Evolutionary conservation across 1,140 invertebrate genomes (phyloP), one percentile per base, ranked within the genome.

Genomic region (Pemphigus obesinymphae): DNA sequence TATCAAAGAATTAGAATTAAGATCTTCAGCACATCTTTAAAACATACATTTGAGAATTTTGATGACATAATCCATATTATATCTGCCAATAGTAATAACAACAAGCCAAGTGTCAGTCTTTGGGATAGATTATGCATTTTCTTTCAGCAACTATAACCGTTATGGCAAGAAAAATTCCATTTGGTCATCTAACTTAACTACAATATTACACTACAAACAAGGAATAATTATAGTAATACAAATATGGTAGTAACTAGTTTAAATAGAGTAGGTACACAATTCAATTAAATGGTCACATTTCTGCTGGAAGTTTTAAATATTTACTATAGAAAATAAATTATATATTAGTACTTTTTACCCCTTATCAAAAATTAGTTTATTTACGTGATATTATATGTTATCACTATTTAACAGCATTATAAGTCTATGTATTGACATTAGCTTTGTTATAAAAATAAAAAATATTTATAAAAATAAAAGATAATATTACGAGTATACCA

Each of bases 21-120:
- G 13, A 11, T 29, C 17, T 31, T 23, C 23, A 68, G 23, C 13
- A 31, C 10, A 29, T 73, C 29, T 31, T 58, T 15, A 58, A 1
- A 78, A 58, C 73, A 37, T 80, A 80, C 76, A 11, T 80, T 63
- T 17, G 26, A 29, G 10, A 80, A 43, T 58, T 80, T 55, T 26
- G 76, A 80, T 43, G 76, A 80, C 13, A 80, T 29, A 4, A 80
- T 61, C 76, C 76, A 80, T 61, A 80, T 80, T 61, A 80, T 80
- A 29, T 61, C 76, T 31, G 76, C 50, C 23, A 80, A 63, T 29
- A 80, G 29, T 61, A 80, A 45, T 80, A 80, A 61, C 37, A 80
- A 80, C 37, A 80, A 80, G 15, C 76, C 76, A 80, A 80, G 11
- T 26, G 37, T 80, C 15, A 80, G 55, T 29, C 76, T 80, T 43